Percentiles rank a stretch among this genome's conserved stretches.
phyloP scores from a whole-genome alignment of 2,113 vertebrate genomes.

The Trematocara macrostoma region DNA sequence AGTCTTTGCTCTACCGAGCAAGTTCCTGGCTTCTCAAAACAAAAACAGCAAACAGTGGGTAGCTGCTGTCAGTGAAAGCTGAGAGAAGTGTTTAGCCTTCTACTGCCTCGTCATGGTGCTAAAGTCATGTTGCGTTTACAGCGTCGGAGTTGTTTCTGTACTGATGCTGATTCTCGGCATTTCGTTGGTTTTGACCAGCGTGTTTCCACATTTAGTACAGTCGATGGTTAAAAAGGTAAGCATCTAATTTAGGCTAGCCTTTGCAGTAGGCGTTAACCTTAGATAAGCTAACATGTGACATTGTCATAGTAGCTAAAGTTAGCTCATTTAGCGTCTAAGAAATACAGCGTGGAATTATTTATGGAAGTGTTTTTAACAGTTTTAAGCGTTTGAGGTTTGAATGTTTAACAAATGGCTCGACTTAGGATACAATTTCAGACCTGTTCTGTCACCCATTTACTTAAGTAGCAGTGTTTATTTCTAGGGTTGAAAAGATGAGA shows the following conservation, averaged over 20 bases:
- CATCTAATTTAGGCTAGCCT: neutral
- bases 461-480: neutral
- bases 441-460: neutral
- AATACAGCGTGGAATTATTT: neutral
- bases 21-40: slow-evolving; percentile 36
- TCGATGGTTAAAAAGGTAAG: slow-evolving; percentile 64
- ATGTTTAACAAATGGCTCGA: neutral
- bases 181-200: slow-evolving; percentile 48
- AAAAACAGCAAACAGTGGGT: neutral
- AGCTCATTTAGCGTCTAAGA: neutral
- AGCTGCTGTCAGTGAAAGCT: neutral
- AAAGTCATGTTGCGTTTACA: slow-evolving; percentile 65
- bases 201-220: slow-evolving; percentile 59
- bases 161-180: slow-evolving; percentile 65
- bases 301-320: neutral
- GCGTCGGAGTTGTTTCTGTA: slow-evolving; percentile 51
- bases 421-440: neutral
- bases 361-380: neutral
- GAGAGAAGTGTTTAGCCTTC: neutral
- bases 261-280: neutral
- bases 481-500: neutral
- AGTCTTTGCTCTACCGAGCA: neutral
- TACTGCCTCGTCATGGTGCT: slow-evolving; percentile 18
- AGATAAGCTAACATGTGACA: neutral
- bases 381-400: neutral